phyloP scores from a whole-genome alignment of 2,888 invertebrate genomes.

The Acronicta alni region DNA sequence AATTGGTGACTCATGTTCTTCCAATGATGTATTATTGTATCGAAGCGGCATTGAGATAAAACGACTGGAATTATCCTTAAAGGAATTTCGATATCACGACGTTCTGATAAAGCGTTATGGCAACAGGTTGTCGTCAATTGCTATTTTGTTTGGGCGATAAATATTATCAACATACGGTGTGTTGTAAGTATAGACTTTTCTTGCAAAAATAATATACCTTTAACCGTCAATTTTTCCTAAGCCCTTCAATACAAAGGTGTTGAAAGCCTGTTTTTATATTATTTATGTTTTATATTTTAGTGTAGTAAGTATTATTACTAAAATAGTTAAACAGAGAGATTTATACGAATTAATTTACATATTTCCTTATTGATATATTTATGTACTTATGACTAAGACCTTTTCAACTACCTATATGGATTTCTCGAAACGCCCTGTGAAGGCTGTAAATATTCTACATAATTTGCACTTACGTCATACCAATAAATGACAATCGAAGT shows the following conservation, averaged over 20 bases:
- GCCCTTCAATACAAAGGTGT: too few species aligned
- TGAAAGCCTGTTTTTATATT: too few species aligned
- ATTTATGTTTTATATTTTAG: too few species aligned
- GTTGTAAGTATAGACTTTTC: constrained; percentile 1
- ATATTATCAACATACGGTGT: constrained; percentile 52
- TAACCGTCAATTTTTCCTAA: too few species aligned
- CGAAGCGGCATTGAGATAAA: constrained; percentile 59
- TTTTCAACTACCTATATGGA: constrained; percentile 20
- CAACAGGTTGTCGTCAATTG: constrained; percentile 67
- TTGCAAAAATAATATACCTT: too few species aligned
- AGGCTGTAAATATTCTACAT: constrained; percentile 31
- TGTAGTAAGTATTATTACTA: too few species aligned
- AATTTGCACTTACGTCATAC: constrained; percentile 51
- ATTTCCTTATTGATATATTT: constrained; percentile 36
- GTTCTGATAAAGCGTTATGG: constrained; percentile 62
- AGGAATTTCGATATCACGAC: constrained; percentile 65
- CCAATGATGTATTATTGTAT: constrained; percentile 50
- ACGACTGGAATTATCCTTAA: constrained; percentile 60
- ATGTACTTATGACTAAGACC: constrained; percentile 29
- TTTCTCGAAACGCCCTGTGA: constrained; percentile 20
- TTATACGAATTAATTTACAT: constrained; percentile 15
- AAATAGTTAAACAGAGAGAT: constrained; percentile 6
- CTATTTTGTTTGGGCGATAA: constrained; percentile 59
- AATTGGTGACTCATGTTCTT: constrained; percentile 65
- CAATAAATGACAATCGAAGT: constrained; percentile 26